Percentiles rank a stretch among this genome's conserved stretches.
Evolutionary conservation across 1,140 invertebrate genomes (phyloP).

Genomic region (Teleogryllus occipitalis): DNA sequence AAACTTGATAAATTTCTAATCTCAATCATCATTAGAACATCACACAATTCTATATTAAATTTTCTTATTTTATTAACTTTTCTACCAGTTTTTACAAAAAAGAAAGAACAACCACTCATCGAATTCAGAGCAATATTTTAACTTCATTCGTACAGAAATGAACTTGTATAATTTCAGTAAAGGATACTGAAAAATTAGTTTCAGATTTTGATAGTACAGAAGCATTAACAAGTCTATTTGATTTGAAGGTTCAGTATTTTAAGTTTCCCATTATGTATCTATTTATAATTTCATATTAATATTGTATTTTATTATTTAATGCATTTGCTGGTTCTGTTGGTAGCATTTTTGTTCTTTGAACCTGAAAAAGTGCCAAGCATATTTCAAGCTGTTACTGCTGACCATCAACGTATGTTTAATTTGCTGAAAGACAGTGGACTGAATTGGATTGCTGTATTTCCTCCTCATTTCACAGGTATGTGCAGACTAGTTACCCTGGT

Average conservation of each 20-base stretch:
- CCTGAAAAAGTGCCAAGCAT: constrained; percentile 59
- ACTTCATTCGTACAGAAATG: too few relatives aligned
- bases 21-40: too few relatives aligned
- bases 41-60: too few relatives aligned
- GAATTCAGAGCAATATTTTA: too few relatives aligned
- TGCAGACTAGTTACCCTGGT: constrained; percentile 21
- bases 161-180: too few relatives aligned
- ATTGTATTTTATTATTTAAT: not conserved
- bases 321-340: constrained; percentile 23
- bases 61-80: too few relatives aligned
- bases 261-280: not conserved
- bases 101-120: too few relatives aligned
- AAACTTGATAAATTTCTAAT: too few relatives aligned
- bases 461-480: constrained; percentile 69
- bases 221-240: too few relatives aligned
- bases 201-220: too few relatives aligned
- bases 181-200: too few relatives aligned
- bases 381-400: constrained; percentile 61
- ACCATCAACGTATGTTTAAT: constrained; percentile 69
- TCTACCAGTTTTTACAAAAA: too few relatives aligned
- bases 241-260: not conserved
- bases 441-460: constrained; percentile 69
- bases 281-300: not conserved
- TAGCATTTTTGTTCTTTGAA: constrained; percentile 67
- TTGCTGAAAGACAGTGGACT: constrained; percentile 52